Evolutionary conservation across 1,140 invertebrate genomes (phyloP).

Genomic region (Drosophila baimaii): DNA sequence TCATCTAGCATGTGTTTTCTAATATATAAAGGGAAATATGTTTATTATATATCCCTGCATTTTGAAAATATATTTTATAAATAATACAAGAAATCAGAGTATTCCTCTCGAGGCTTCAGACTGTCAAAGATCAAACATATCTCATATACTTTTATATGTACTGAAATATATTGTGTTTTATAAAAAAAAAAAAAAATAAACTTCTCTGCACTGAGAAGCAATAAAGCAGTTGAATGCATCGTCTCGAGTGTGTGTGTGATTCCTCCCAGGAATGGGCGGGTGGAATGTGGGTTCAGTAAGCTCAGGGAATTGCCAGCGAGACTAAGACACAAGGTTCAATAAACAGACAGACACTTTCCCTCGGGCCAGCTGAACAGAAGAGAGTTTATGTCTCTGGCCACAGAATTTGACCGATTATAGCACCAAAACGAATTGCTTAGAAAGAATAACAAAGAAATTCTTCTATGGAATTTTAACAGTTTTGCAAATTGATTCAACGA

Average conservation of each 20-base stretch:
- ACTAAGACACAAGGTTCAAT: conserved; percentile 19
- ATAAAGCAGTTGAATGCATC: conserved; percentile 45
- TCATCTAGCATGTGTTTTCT: too few species aligned
- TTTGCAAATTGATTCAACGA: neutral
- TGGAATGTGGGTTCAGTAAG: conserved; percentile 7
- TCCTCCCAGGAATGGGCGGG: neutral
- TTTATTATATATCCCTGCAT: too few species aligned
- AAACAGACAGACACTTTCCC: conserved; percentile 41
- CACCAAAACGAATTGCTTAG: conserved; percentile 27
- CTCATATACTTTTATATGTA: conserved; percentile 17
- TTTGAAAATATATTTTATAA: neutral
- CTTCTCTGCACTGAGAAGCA: conserved; percentile 30
- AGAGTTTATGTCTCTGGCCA: conserved; percentile 51
- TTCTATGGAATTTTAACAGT: neutral
- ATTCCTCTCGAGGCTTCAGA: neutral
- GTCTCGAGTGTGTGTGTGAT: conserved; percentile 8
- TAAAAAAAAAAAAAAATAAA: conserved; percentile 34
- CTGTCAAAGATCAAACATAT: neutral
- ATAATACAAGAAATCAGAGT: neutral
- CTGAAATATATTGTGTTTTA: conserved; percentile 37
- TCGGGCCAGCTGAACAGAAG: conserved; percentile 9
- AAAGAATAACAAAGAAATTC: conserved; percentile 27
- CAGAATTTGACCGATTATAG: conserved; percentile 74
- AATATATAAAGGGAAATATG: too few species aligned
- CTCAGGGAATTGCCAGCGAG: neutral